Base-by-base conservation (phyloP, 2,797 vertebrate species). In the Mormyrops boulengeri region DNA sequence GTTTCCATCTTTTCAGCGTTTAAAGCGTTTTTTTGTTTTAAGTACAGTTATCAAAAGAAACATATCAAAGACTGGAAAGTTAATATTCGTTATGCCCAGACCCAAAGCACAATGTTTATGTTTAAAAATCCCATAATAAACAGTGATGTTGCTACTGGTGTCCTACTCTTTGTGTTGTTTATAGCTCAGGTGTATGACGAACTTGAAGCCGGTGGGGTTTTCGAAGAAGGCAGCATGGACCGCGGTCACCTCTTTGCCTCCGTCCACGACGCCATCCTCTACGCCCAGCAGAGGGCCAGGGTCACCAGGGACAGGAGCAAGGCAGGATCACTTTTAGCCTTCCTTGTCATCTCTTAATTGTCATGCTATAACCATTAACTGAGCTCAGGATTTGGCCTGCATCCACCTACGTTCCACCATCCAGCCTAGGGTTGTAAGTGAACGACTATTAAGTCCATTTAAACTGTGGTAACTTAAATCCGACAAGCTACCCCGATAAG, bases 171-270 rank as follows among this genome's bases (percentile, higher is more conserved):
- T 60, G 12, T n/a, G 0, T 17, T 87, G 84, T 34, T 66, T 93
- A 55, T 94, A 99, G 98, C 97, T 91, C 97, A 98, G 95, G 97
- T 99, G 88, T 97, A 96, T 90, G 94, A 97, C 0, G 97, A 98
- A 87, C 97, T 98, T 87, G 96, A 96, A 92, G 92, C 92, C 0
- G 98, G 97, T 0, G 97, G 98, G 38, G 95, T 96, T 49, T 98
- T 98, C 91, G 96, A 97, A 87, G 96, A 97, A 2, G 96, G 96
- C 11, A 95, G 96, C 19, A 94, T 98, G 77, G 92, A 95, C 84
- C 93, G n/a, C 55, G 91, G 89, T 38, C 96, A 97, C 89, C 92
- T 99, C 92, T 98, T 98, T 92, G 92, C 97, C 91, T 97, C 96
- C 0, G 96, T 98, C 89, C 97, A 98, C 0, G 98, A 98, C 0